A percentile compares a stretch with the other conserved stretches of the same genome.
Evolutionary conservation across 2,113 vertebrate genomes (phyloP).

Genomic region (Thamnophis sirtalis): DNA sequence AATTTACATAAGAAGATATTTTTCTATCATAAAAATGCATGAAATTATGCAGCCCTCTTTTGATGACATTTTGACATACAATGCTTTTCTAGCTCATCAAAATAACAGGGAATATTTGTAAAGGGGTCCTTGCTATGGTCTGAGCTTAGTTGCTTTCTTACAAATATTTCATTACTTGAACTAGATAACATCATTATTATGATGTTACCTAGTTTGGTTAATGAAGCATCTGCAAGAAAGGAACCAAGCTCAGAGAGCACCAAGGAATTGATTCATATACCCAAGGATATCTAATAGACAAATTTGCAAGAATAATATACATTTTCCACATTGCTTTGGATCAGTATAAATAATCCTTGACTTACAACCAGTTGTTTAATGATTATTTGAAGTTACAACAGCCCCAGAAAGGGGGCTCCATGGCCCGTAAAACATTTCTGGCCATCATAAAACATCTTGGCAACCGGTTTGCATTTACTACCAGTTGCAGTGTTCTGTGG

Average conservation of each 20-base stretch:
- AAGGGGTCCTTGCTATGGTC: background rate
- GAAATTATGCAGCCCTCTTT: background rate
- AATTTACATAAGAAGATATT: background rate
- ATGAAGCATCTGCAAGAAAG: no score
- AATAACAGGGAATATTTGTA: background rate
- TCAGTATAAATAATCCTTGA: background rate
- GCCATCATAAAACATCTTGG: background rate
- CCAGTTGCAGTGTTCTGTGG: background rate
- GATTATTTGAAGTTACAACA: background rate
- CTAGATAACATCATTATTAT: background rate
- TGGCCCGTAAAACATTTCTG: background rate
- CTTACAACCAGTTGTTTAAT: background rate
- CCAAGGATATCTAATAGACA: background rate
- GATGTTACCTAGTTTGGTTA: no score
- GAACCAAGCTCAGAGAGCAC: background rate
- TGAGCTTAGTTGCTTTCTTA: background rate
- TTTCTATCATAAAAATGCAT: background rate
- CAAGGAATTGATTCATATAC: background rate
- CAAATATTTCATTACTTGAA: background rate
- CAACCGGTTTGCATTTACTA: background rate
- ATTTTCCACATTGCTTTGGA: background rate
- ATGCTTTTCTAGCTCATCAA: background rate
- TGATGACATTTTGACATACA: background rate
- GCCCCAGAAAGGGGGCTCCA: background rate
- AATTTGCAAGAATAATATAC: background rate